Evolutionary conservation across 2,888 invertebrate species (phyloP).

Genomic region (Scaptomyza caliginosa): DNA sequence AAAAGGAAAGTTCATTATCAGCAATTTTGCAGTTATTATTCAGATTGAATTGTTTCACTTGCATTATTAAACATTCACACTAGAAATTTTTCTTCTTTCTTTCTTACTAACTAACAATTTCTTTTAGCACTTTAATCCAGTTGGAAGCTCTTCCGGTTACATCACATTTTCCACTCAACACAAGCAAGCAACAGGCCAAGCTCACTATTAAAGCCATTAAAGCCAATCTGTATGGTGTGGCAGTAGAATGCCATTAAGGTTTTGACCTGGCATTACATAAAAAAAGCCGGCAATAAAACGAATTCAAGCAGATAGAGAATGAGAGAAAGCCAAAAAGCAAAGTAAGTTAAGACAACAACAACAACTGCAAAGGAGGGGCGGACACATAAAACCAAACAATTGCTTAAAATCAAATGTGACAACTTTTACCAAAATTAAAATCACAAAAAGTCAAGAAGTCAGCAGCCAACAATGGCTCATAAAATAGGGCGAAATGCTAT

Average conservation of each 20-base stretch:
- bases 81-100: neutral
- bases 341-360: constrained; percentile 56
- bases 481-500: constrained; percentile 13
- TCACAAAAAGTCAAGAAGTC: constrained; percentile 61
- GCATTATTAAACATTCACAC: too few relatives aligned
- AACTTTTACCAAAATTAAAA: constrained; percentile 79
- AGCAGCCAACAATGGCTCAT: constrained; percentile 21
- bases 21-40: constrained; percentile 2
- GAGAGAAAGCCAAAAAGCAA: constrained; percentile 26
- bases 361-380: constrained; percentile 48
- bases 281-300: constrained; percentile 44
- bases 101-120: constrained; percentile 6
- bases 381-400: constrained; percentile 75
- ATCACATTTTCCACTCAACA: constrained; percentile 46
- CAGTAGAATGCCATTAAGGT: constrained; percentile 52
- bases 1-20: constrained; percentile 7
- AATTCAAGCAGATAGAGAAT: constrained; percentile 3
- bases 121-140: constrained; percentile 27
- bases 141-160: constrained; percentile 47
- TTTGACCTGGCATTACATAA: constrained; percentile 41
- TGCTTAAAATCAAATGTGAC: constrained; percentile 79
- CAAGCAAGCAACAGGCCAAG: constrained; percentile 39
- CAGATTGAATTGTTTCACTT: neutral
- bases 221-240: constrained; percentile 40
- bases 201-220: constrained; percentile 46